These are phyloP conservation scores for Ispidina lecontei DNA, from an alignment of 2,797 vertebrate species.

Conservation along the genomic window DNA sequence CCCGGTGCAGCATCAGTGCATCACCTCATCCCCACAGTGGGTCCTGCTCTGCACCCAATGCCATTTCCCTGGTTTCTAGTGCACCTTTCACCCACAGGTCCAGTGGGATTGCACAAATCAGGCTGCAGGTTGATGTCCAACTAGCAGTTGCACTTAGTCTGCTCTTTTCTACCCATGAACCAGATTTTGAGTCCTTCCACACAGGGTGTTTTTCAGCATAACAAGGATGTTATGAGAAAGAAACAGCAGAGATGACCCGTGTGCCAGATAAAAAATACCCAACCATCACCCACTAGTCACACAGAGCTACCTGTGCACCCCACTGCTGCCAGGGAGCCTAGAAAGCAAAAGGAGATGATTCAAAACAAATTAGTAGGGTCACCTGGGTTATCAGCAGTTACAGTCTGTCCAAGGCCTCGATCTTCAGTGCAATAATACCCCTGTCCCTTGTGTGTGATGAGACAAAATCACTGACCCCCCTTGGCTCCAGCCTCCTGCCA, in stretches of 20 bases:
- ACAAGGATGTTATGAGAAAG: rapidly evolving
- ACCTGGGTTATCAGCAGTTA: background rate
- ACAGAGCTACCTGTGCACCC: background rate
- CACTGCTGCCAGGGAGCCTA: background rate
- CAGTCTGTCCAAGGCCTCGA: background rate
- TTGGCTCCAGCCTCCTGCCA: no score
- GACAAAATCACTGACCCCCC: background rate
- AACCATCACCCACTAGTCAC: rapidly evolving
- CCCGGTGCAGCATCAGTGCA: rapidly evolving
- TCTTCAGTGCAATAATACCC: background rate
- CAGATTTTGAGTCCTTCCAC: background rate
- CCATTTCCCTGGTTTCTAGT: background rate
- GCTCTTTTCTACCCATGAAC: background rate
- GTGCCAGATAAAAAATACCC: background rate
- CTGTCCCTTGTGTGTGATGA: background rate
- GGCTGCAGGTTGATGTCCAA: background rate
- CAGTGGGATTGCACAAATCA: rapidly evolving
- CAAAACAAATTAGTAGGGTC: background rate
- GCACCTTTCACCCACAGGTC: background rate
- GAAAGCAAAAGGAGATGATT: background rate
- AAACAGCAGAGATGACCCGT: background rate
- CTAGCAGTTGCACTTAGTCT: background rate
- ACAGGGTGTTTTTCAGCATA: background rate
- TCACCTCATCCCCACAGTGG: rapidly evolving
- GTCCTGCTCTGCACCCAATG: rapidly evolving